Evolutionary conservation across 1,140 invertebrate species (phyloP).

Genomic region (Nasonia vitripennis): DNA sequence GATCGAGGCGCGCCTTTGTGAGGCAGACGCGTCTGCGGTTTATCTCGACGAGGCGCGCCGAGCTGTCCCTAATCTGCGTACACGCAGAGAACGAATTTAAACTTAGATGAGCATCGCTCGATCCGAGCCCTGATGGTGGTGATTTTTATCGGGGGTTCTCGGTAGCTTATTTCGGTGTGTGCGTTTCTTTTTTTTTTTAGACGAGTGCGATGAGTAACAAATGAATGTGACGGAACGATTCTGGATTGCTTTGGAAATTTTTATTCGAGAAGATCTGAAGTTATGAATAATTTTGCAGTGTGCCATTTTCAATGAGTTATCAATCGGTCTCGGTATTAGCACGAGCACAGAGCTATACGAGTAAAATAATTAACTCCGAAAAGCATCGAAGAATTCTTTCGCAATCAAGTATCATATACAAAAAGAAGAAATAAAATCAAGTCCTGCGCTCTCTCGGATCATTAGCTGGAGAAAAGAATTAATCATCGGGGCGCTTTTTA

Average conservation of each 20-base stretch:
- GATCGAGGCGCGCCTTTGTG: constrained; percentile 25
- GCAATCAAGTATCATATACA: too few species aligned
- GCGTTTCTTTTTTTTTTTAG: too few species aligned
- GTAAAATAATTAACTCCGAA: too few species aligned
- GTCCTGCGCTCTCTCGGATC: not conserved
- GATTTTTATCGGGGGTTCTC: not conserved
- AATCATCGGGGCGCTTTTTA: constrained; percentile 8
- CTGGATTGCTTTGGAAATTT: too few species aligned
- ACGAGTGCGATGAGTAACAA: too few species aligned
- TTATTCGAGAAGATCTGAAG: too few species aligned
- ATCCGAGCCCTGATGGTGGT: not conserved
- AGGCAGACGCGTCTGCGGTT: constrained; percentile 34
- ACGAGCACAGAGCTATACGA: too few species aligned
- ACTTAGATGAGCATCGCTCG: constrained; percentile 21
- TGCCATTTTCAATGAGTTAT: too few species aligned
- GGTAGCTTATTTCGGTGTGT: not conserved
- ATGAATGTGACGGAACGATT: too few species aligned
- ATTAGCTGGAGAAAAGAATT: not conserved
- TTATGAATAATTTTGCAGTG: too few species aligned
- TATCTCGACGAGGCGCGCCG: constrained; percentile 22
- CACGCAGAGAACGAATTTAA: not conserved
- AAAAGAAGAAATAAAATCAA: not conserved
- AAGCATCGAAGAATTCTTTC: too few species aligned
- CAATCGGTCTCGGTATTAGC: too few species aligned
- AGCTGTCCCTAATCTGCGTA: constrained; percentile 7